A percentile compares a stretch with the other conserved stretches of the same genome.
These are phyloP conservation scores for Hoplias malabaricus DNA, from an alignment of 2,113 vertebrate genomes.

Conservation along the genomic window DNA sequence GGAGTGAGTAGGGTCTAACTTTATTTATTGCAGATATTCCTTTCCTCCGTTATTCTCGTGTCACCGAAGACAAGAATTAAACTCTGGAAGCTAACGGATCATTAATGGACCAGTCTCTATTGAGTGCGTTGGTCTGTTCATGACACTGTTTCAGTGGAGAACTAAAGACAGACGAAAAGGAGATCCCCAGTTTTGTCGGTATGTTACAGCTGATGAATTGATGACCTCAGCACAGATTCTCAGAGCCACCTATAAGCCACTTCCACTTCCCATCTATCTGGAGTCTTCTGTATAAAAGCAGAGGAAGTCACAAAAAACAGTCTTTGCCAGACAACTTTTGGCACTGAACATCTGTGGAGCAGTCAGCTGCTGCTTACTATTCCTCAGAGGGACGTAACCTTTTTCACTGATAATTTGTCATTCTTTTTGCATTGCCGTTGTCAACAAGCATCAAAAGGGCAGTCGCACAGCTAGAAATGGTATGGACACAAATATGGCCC, in stretches of 20 bases:
- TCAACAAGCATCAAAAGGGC: conserved; percentile 66
- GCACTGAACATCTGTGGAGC: conserved; percentile 26
- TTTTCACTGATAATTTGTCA: conserved; percentile 70
- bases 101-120: too few relatives aligned
- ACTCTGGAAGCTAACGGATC: too few relatives aligned
- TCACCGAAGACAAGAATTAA: too few relatives aligned
- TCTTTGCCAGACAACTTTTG: conserved; percentile 39
- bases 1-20: conserved; percentile 86
- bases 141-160: too few relatives aligned
- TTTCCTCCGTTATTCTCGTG: too few relatives aligned
- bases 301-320: conserved; percentile 36
- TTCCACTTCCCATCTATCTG: conserved; percentile 30
- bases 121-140: too few relatives aligned
- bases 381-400: conserved; percentile 46
- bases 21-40: neutral
- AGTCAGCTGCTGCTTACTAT: conserved; percentile 34
- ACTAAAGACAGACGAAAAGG: too few relatives aligned
- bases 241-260: too few relatives aligned
- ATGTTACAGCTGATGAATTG: too few relatives aligned
- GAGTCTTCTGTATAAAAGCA: conserved; percentile 21
- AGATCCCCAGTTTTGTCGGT: too few relatives aligned
- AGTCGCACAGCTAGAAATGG: conserved; percentile 73
- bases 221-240: too few relatives aligned
- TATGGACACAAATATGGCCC: conserved; percentile 70
- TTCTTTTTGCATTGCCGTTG: conserved; percentile 70